Evolutionary conservation across 2,797 vertebrate genomes (phyloP), one percentile per base, ranked within the genome.

Genomic region (Halcyon badia): DNA sequence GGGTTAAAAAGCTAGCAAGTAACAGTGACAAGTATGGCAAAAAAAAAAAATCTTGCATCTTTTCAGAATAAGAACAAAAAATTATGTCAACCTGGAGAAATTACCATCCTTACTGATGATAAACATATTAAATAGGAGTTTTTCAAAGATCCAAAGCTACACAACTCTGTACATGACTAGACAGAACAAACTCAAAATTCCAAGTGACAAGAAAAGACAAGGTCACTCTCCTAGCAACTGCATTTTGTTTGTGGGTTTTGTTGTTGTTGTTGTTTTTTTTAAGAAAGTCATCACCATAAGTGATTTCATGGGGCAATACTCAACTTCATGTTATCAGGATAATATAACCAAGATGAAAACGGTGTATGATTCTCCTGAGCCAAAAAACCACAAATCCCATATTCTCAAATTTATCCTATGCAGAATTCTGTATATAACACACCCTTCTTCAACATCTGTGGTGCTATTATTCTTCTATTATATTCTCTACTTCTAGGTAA

Each of bases 171-270:
- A 80, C 0, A 5, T 9, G 4, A 89, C 17, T 28, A 69, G 31
- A 94, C 8, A 22, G 37, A 72, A 81, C 10, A 1, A 60, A 56
- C 25, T 60, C 7, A 0, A 35, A 52, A 58, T 30, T 79, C 26
- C 39, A 70, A 51, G 6, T 30, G 15, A 73, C 24, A 78, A 57
- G 31, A 71, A 56, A 77, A 61, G 19, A 18, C 58, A 39, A 42
- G 6, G 18, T 51, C 39, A 35, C 20, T 30, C 30, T 10, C 28
- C 25, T 22, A 56, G 39, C 46, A 72, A 44, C 0, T 78, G 14
- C 0, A 0, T 3, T 58, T 66, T 20, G 26, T 24, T 56, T 42
- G 39, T 10, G 10, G 3, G 37, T 31, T 25, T 54, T 14, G 22
- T 31, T 39, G 46, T 10, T n/a, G n/a, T n/a, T n/a, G n/a, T 16